phyloP scores from a whole-genome alignment of 30 jellyfish, hydroid and myxozoan species.

The Hydractinia symbiolongicarpus region DNA sequence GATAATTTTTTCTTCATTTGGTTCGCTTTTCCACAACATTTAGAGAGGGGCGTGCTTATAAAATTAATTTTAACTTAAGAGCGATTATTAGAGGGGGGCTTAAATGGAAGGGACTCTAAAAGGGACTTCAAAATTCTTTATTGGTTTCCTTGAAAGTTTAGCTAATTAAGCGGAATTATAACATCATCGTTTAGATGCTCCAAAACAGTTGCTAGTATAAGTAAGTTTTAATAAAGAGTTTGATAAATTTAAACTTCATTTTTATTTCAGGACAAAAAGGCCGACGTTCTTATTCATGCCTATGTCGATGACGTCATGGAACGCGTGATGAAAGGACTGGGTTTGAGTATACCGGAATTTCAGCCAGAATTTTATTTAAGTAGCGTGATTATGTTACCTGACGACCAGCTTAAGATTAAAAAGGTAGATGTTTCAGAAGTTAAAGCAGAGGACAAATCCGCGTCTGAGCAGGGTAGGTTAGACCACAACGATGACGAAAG shows the following conservation, averaged over 20 bases:
- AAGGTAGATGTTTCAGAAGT: background rate
- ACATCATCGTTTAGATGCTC: background rate
- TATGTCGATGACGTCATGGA: slow-evolving; percentile 90
- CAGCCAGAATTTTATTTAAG: slow-evolving; percentile 42
- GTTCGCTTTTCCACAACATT: no score
- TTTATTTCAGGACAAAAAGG: slow-evolving; percentile 71
- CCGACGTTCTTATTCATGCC: slow-evolving; percentile 68
- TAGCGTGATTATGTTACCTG: slow-evolving; percentile 43
- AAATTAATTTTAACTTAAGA: no score
- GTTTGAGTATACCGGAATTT: slow-evolving; percentile 45
- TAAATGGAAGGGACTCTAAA: no score
- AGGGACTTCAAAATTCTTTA: no score
- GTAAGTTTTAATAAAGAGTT: background rate
- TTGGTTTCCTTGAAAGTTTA: no score
- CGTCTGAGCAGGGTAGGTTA: background rate
- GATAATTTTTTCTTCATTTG: no score
- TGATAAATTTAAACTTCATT: background rate
- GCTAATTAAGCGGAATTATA: background rate
- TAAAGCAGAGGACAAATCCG: background rate
- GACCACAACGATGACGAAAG: no score
- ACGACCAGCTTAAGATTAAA: slow-evolving; percentile 22
- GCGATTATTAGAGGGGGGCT: no score
- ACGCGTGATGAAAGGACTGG: slow-evolving; percentile 62
- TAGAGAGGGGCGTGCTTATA: no score
- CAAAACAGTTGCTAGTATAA: background rate